Evolutionary conservation across 37 sponge, comb jelly and placozoan species (phyloP), one percentile per base, ranked within the genome.

Genomic region (Amphimedon queenslandica): DNA sequence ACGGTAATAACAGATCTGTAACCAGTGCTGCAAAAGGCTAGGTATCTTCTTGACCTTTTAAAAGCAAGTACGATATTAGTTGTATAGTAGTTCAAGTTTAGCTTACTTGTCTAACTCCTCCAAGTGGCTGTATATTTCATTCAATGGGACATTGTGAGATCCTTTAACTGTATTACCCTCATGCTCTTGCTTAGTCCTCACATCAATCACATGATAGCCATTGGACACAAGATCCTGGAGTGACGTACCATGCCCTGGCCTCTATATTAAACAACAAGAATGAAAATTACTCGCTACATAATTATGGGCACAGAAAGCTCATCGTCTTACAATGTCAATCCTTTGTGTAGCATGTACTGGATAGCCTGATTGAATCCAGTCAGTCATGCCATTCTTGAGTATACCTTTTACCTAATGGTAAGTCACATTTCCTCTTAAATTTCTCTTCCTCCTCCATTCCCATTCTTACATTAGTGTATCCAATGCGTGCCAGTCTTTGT

Each of bases 401-500:
- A 84, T 63, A 27, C 74, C 79, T 13, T 53, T 57, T 18, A 84
- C 73, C 84, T 82, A 53, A 6, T 25, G 0, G 37, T 10, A 57
- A 2, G 70, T 55, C 11, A 35, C 38, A 33, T 25, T 37, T 5
- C n/a, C n/a, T n/a, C n/a, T n/a, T n/a, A n/a, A n/a, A n/a, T n/a
- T n/a, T n/a, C n/a, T n/a, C n/a, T n/a, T n/a, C n/a, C n/a, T n/a
- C n/a, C n/a, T n/a, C n/a, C n/a, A n/a, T n/a, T n/a, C n/a, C n/a
- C n/a, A n/a, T n/a, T n/a, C 84, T 39, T 56, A 83, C 89, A 57
- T 74, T 74, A 57, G 70, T 77, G 80, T 89, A 93, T 40, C 90
- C 94, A 41, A 93, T 93, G 37, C 94, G 40, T 23, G 90, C 83
- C 10, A 93, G 73, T 57, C 94, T 81, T 68, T 93, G 83, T 23